Evolutionary conservation across 23 tunicate genomes (phyloP), one percentile per base, ranked within the genome.

Genomic region (Halocynthia aurantium): DNA sequence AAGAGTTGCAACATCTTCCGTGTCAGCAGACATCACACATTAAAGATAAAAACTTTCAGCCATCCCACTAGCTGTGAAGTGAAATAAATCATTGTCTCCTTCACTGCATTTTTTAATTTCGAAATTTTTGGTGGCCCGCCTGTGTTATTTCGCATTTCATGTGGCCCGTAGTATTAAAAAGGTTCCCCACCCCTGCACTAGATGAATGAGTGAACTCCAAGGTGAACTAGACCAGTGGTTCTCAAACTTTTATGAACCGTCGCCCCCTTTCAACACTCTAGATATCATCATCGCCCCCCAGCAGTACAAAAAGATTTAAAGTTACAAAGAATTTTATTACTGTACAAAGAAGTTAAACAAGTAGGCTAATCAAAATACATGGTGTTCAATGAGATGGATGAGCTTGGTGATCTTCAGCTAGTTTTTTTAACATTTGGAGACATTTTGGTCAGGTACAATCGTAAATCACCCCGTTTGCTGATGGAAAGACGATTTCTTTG

Each of bases 401-500:
- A 67, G 75, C 75, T 65, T 77, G 82, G 56, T 69, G 82, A 77
- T 20, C 55, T 53, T 69, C 78, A 69, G 51, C 75, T 4, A 70
- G 77, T 18, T 80, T 70, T n/a, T 67, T 67, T 67, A 70, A 70
- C 67, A 54, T 80, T 70, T 15, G 77, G 83, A 80, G 62, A 80
- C 78, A 80, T 40, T 71, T 80, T 80, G 61, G 61, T 69, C 22
- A n/a, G 55, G 52, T 77, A 77, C 6, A 80, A 52, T 51, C 78
- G 78, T 19, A 63, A 69, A 51, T 80, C 83, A 75, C 77, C 83
- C 77, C 83, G 62, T 69, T 80, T 69, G 62, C 75, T 68, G 75
- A 80, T 80, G 62, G 83, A 70, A 67, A 80, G 75, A 67, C 78
- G 83, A 50, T 80, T 80, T 80, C 61, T 80, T 80, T 70, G 83